Percentiles rank a stretch among this genome's conserved stretches.
Evolutionary conservation across 2,888 invertebrate species (phyloP).

Genomic region (Lepidocyrtinus sp.): DNA sequence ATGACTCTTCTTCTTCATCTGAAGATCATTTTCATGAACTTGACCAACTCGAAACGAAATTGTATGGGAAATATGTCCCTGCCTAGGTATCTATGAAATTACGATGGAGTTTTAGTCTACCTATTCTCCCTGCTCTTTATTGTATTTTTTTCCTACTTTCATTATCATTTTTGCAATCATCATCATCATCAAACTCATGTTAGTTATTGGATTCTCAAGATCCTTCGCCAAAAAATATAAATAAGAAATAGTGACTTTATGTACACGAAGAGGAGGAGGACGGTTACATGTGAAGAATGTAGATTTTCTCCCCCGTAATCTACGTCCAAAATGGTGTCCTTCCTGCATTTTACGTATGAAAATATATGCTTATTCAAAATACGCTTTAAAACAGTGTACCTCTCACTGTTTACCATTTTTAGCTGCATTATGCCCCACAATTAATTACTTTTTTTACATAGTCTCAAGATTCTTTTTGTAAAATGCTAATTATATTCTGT

Average conservation of each 20-base stretch:
- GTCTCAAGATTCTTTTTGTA: neutral
- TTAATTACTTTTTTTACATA: neutral
- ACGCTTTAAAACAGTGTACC: neutral
- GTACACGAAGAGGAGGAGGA: neutral
- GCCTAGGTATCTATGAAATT: neutral
- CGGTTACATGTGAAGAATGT: neutral
- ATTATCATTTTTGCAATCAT: slow-evolving; percentile 8
- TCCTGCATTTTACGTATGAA: neutral
- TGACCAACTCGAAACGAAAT: slow-evolving; percentile 32
- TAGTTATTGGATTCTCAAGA: neutral
- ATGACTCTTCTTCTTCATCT: slow-evolving; percentile 40
- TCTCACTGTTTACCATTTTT: neutral
- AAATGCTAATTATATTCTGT: slow-evolving; percentile 12
- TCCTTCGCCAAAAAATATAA: slow-evolving; percentile 2
- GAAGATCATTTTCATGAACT: slow-evolving; percentile 59
- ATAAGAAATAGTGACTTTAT: neutral
- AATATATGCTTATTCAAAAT: neutral
- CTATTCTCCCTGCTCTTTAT: neutral
- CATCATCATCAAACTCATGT: neutral
- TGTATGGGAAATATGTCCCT: slow-evolving; percentile 1
- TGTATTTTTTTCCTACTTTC: slow-evolving; percentile 3
- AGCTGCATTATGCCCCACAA: neutral
- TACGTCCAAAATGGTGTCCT: slow-evolving; percentile 8
- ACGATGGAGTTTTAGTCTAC: neutral
- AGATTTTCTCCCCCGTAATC: neutral